These are phyloP conservation scores for Oryzias sinensis DNA, from an alignment of 2,797 vertebrate species.

Conservation along the genomic window DNA sequence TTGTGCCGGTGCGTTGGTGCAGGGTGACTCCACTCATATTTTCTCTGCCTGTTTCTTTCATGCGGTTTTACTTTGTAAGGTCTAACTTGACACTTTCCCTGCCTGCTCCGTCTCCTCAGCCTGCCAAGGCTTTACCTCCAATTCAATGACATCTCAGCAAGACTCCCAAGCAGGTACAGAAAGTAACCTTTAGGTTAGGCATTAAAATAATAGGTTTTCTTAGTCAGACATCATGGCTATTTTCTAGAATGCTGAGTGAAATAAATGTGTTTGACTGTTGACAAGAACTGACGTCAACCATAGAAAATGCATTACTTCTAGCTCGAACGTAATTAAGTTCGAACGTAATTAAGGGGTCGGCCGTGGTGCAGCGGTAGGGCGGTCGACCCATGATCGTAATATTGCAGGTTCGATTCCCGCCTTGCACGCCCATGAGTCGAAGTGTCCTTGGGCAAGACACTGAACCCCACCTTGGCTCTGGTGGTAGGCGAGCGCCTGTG, in stretches of 20 bases:
- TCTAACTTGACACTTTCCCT: conserved; percentile 44
- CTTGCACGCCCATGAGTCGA: too few relatives aligned
- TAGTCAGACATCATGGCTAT: conserved; percentile 27
- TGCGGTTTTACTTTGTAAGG: conserved; percentile 47
- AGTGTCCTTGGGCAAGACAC: too few relatives aligned
- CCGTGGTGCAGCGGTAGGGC: too few relatives aligned
- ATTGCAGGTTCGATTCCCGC: too few relatives aligned
- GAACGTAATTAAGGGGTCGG: too few relatives aligned
- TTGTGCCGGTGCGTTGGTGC: conserved; percentile 19
- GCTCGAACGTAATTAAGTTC: too few relatives aligned
- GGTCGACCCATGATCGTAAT: too few relatives aligned
- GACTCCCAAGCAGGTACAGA: conserved; percentile 36
- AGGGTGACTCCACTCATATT: conserved; percentile 20
- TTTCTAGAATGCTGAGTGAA: conserved; percentile 21
- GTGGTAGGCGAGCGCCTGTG: too few relatives aligned
- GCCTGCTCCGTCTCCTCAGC: conserved; percentile 22
- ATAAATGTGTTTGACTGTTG: conserved; percentile 20
- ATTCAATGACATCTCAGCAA: conserved; percentile 45
- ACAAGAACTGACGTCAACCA: too few relatives aligned
- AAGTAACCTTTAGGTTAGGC: conserved; percentile 57
- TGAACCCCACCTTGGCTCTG: too few relatives aligned
- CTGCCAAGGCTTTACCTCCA: conserved; percentile 13
- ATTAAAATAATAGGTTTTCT: conserved; percentile 38
- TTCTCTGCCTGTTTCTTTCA: conserved; percentile 38
- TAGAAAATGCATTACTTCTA: too few relatives aligned